A percentile compares a stretch with the other conserved stretches of the same genome.
phyloP scores from a whole-genome alignment of 2,888 invertebrate genomes.

The Ditylenchus weischeri region DNA sequence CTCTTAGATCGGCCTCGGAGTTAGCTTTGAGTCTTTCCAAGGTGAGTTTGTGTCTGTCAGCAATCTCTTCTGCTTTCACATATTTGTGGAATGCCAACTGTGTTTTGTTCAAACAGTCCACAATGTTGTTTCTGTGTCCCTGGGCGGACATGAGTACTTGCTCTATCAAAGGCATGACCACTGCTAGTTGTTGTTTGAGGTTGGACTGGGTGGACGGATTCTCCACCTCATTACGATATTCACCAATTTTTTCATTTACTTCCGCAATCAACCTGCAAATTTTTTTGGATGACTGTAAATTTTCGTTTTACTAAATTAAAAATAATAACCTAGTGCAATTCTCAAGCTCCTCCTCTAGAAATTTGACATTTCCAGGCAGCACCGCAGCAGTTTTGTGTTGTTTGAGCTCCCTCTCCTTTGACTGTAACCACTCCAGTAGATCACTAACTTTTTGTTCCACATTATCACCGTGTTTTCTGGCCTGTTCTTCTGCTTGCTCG shows the following conservation, averaged over 20 bases:
- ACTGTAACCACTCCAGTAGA: conserved; percentile 14
- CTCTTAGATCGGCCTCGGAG: conserved; percentile 4
- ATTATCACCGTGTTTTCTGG: not conserved
- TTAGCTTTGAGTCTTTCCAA: conserved; percentile 21
- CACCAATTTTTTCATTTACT: conserved; percentile 8
- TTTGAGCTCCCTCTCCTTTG: conserved; percentile 15
- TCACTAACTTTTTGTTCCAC: conserved; percentile 8
- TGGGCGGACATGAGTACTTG: conserved; percentile 20
- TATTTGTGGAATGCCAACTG: conserved; percentile 32
- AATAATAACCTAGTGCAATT: conserved; percentile 18
- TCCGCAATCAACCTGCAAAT: conserved; percentile 23
- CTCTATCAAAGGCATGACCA: conserved; percentile 13
- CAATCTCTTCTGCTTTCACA: conserved; percentile 34
- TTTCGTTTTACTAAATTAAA: too few relatives aligned
- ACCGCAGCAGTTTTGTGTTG: conserved; percentile 8
- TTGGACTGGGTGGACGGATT: not conserved
- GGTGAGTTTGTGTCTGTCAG: conserved; percentile 24
- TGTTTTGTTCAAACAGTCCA: conserved; percentile 35
- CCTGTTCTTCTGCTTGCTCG: conserved; percentile 4
- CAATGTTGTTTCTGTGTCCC: conserved; percentile 28
- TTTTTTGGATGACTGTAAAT: not conserved
- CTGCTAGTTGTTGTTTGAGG: not conserved
- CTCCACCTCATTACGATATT: not conserved
- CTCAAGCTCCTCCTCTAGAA: conserved; percentile 12
- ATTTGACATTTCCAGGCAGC: conserved; percentile 22